Evolutionary conservation across 1,140 invertebrate genomes (phyloP).

Genomic region (Drosophila micromelanica): DNA sequence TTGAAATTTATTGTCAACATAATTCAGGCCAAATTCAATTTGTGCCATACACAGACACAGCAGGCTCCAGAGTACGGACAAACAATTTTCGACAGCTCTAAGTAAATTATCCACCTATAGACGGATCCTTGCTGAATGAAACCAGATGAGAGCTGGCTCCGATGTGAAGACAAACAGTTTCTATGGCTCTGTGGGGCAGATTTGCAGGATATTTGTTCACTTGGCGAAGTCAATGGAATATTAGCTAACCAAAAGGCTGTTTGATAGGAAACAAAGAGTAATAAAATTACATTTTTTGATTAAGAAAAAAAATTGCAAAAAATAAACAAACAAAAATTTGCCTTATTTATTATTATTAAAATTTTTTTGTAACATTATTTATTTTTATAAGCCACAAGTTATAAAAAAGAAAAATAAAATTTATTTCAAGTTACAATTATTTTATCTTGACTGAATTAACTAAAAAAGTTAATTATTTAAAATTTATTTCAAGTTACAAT

Average conservation of each 20-base stretch:
- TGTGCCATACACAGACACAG: slow-evolving; percentile 10
- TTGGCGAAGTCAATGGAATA: slow-evolving; percentile 21
- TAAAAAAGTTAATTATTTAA: too few species aligned
- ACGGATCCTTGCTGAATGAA: background rate
- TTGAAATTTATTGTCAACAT: slow-evolving; percentile 42
- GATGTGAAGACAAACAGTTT: background rate
- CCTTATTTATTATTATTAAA: too few species aligned
- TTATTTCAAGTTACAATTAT: too few species aligned
- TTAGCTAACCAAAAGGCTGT: slow-evolving; percentile 6
- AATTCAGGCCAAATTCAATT: slow-evolving; percentile 46
- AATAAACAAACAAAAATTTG: background rate
- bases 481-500: too few species aligned
- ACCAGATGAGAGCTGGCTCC: background rate
- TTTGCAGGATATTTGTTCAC: slow-evolving; percentile 4
- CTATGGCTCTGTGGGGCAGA: background rate
- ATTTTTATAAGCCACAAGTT: too few species aligned
- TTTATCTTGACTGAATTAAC: too few species aligned
- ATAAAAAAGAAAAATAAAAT: too few species aligned
- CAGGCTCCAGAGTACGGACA: slow-evolving; percentile 10
- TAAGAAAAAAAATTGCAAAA: background rate
- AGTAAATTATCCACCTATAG: slow-evolving; percentile 23
- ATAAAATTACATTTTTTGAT: too few species aligned
- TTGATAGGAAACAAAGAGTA: too few species aligned
- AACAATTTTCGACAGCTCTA: slow-evolving; percentile 30
- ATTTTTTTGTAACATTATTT: too few species aligned